Conservation (phyloP, 1,140 invertebrate genomes). For the Pogonomyrmex californicus region DNA sequence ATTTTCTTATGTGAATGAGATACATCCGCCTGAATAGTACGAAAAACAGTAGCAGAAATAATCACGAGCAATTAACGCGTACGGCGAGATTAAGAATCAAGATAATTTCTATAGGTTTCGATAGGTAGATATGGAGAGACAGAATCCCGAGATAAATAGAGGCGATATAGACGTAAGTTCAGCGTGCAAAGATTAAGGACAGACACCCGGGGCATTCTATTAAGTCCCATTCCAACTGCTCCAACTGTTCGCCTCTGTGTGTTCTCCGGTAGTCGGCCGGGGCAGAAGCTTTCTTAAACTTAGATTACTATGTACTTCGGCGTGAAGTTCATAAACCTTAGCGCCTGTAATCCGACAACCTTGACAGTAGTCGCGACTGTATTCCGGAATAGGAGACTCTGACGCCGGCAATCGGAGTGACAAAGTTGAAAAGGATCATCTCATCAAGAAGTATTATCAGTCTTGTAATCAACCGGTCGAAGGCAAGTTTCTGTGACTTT, state of each 20-base stretch:
- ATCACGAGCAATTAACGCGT: slow-evolving; percentile 3
- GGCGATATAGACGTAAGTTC: slow-evolving; percentile 43
- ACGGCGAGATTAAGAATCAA: slow-evolving; percentile 27
- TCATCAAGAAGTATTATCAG: slow-evolving; percentile 56
- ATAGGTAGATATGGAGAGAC: not conserved
- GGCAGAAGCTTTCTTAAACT: slow-evolving; percentile 61
- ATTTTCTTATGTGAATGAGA: not conserved
- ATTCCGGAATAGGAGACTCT: slow-evolving; percentile 54
- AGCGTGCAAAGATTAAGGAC: slow-evolving; percentile 54
- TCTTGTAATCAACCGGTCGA: slow-evolving; percentile 41
- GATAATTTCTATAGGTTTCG: slow-evolving; percentile 9
- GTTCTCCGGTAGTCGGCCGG: slow-evolving; percentile 50
- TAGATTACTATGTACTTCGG: slow-evolving; percentile 63
- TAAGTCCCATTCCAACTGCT: slow-evolving; percentile 57
- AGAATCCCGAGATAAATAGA: slow-evolving; percentile 53
- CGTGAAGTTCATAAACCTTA: slow-evolving; percentile 64
- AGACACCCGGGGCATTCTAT: slow-evolving; percentile 56
- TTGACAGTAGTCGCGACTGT: slow-evolving; percentile 33
- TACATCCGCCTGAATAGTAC: not conserved
- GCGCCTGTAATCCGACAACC: slow-evolving; percentile 57
- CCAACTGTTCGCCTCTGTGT: slow-evolving; percentile 54
- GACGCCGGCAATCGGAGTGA: slow-evolving; percentile 58
- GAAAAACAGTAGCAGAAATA: slow-evolving; percentile 3
- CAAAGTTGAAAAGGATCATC: slow-evolving; percentile 59
- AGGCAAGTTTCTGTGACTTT: slow-evolving; percentile 34